Evolutionary conservation across 2,113 vertebrate genomes (phyloP).

Genomic region (Lepus timidus): DNA sequence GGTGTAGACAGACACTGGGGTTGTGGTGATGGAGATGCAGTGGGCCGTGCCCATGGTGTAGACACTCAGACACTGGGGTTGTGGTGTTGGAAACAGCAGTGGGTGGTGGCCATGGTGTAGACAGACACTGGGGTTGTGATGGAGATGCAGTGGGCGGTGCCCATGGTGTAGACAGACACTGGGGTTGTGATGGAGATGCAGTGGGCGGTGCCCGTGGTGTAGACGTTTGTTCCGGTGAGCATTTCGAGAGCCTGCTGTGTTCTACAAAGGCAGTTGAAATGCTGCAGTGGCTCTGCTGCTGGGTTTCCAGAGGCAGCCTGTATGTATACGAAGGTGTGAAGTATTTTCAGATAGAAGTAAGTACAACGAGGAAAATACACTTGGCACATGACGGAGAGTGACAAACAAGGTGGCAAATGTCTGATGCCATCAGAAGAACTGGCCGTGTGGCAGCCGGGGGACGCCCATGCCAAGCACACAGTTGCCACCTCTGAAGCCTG

Average conservation of each 20-base stretch:
- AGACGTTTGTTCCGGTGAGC: too few relatives aligned
- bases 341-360: background rate
- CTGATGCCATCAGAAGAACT: background rate
- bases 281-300: rapidly evolving
- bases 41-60: too few relatives aligned
- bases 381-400: background rate
- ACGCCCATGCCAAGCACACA: too few relatives aligned
- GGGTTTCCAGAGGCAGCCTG: background rate
- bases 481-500: rapidly evolving
- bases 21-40: too few relatives aligned
- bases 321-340: background rate
- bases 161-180: too few relatives aligned
- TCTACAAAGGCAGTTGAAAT: background rate
- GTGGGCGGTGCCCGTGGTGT: background rate
- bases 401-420: background rate
- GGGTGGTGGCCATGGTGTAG: background rate
- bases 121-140: too few relatives aligned
- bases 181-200: rapidly evolving
- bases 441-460: too few relatives aligned
- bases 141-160: too few relatives aligned
- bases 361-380: background rate
- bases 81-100: rapidly evolving
- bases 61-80: too few relatives aligned
- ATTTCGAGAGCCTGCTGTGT: background rate
- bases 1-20: too few relatives aligned